Evolutionary conservation across 2,888 invertebrate species (phyloP), one percentile per base, ranked within the genome.

Genomic region (Idaea biselata): DNA sequence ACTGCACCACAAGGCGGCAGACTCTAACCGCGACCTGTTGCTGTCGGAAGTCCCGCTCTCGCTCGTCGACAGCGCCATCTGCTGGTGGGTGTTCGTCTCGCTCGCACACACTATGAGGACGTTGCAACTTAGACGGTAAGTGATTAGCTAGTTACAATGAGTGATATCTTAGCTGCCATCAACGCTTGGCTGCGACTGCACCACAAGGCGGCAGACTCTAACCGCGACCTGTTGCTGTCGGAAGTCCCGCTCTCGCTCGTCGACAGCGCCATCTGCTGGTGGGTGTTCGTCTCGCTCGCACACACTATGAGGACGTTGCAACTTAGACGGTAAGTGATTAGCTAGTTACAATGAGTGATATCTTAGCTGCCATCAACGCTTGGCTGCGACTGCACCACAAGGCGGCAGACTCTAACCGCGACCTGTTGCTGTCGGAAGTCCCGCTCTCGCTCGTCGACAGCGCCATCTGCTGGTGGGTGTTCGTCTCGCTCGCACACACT

Each of bases 401-500:
- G 97, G 58, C 83, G 0, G 74, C 74, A 63, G 86, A 84, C 68
- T 84, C 86, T 61, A 87, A 85, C 69, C 78, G 88, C 17, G 89
- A 88, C 65, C 78, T 91, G 62, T 80, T 98, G 66, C 94, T 98
- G 60, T 96, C 97, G 0, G 95, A 95, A 69, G 95, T 98, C 68
- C 98, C 98, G n/a, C 92, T 99, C 64, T 97, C 98, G 31, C 94
- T 98, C 54, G 89, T 97, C 32, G 98, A 97, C 88, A 94, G 95
- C 80, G 94, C 96, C 81, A 97, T 99, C 80, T 98, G 97, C 81
- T 99, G 98, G 97, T 98, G 98, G 98, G 97, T 98, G 74, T 97
- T 97, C 81, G 96, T 96, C 2, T 96, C 96, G 16, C 94, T 99
- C 61, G 96, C 98, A 16, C 96, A 97, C 82, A 99, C 99, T 0